A percentile compares a stretch with the other conserved stretches of the same genome.
Evolutionary conservation across 2,888 invertebrate species (phyloP).

Genomic region (Eubasilissa splendida): DNA sequence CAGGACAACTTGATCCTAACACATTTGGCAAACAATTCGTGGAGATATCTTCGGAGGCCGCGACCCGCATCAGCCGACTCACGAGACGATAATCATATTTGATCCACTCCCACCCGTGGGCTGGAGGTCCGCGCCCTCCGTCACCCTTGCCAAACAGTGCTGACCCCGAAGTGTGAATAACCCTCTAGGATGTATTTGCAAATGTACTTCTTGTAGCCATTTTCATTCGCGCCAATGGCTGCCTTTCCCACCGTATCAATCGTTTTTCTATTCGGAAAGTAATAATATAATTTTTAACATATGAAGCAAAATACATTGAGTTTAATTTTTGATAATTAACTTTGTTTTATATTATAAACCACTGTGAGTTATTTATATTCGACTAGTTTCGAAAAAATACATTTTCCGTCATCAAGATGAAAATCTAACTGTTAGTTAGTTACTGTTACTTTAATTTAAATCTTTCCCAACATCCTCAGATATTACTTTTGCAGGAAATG

Average conservation of each 20-base stretch:
- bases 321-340: too few relatives aligned
- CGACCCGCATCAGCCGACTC: slow-evolving; percentile 51
- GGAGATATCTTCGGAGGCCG: slow-evolving; percentile 28
- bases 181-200: neutral
- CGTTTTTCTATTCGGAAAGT: too few relatives aligned
- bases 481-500: too few relatives aligned
- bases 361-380: too few relatives aligned
- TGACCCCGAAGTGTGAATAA: slow-evolving; percentile 11
- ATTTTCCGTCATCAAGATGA: too few relatives aligned
- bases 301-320: too few relatives aligned
- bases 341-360: too few relatives aligned
- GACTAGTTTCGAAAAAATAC: too few relatives aligned
- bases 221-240: neutral
- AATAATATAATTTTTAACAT: too few relatives aligned
- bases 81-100: slow-evolving; percentile 54
- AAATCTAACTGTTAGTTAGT: too few relatives aligned
- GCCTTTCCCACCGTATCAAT: neutral
- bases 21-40: slow-evolving; percentile 39
- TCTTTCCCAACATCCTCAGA: too few relatives aligned
- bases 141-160: slow-evolving; percentile 2
- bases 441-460: too few relatives aligned
- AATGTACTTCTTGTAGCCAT: neutral
- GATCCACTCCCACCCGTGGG: slow-evolving; percentile 47
- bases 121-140: neutral
- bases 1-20: slow-evolving; percentile 32